These are phyloP conservation scores for Okamejei kenojei DNA, from an alignment of 2,797 vertebrate genomes.

Conservation along the genomic window DNA sequence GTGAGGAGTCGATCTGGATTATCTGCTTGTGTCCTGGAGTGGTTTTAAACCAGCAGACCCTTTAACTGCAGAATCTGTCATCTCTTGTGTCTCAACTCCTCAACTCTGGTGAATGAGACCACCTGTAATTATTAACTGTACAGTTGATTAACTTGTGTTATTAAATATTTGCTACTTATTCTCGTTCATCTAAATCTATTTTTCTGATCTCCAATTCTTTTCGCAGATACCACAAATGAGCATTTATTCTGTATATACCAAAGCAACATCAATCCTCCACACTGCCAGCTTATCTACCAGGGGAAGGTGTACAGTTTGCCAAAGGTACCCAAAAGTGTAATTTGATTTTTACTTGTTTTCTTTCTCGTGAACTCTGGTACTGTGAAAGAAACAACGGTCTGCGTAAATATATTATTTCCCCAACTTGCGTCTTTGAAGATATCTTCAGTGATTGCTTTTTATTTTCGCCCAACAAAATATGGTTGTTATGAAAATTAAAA, in stretches of 20 bases:
- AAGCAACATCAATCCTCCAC: constrained; percentile 81
- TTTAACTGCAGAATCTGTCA: no score
- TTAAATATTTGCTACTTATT: neutral
- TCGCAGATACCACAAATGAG: constrained; percentile 79
- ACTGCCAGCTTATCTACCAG: constrained; percentile 92
- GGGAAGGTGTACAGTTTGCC: constrained; percentile 85
- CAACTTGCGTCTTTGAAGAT: neutral
- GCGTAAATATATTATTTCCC: neutral
- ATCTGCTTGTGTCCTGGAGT: neutral
- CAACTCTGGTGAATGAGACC: neutral
- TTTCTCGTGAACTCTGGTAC: neutral
- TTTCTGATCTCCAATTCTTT: constrained; percentile 32
- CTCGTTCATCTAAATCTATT: neutral
- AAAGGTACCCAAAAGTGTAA: constrained; percentile 63
- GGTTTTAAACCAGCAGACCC: neutral
- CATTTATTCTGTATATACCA: constrained; percentile 90
- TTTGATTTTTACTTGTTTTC: neutral
- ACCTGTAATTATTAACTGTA: neutral
- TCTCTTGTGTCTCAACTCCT: no score
- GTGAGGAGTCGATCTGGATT: neutral
- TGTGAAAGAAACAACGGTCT: no score
- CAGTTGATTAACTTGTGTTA: neutral
- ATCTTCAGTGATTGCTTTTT: neutral
- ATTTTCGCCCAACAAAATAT: neutral
- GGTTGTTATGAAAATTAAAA: neutral